Evolutionary conservation across 2,797 vertebrate genomes (phyloP).

Genomic region (Chaunax sp.): DNA sequence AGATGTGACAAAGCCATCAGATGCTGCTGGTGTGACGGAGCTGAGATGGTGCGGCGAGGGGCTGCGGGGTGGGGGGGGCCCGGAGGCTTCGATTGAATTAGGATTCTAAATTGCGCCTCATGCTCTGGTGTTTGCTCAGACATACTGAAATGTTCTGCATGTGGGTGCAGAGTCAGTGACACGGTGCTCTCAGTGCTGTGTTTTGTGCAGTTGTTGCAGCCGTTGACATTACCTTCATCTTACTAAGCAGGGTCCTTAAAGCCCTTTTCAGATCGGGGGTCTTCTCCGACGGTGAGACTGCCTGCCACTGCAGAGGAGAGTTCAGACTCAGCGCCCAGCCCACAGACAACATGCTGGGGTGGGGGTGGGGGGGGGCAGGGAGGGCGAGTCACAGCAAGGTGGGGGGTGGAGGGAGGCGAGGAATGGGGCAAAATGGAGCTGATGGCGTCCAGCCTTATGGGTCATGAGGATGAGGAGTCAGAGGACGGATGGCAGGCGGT

Average conservation of each 20-base stretch:
- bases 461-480: constrained; percentile 35
- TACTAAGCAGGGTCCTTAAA: constrained; percentile 90
- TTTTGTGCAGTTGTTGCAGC: constrained; percentile 51
- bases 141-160: constrained; percentile 1
- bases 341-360: constrained; percentile 76
- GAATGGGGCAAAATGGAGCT: constrained; percentile 51
- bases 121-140: constrained; percentile 20
- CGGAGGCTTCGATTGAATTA: neutral
- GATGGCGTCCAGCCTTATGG: constrained; percentile 43
- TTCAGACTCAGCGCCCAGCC: constrained; percentile 83
- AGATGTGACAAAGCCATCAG: constrained; percentile 37
- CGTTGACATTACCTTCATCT: constrained; percentile 87
- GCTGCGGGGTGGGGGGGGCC: constrained; percentile 6
- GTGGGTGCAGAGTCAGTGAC: constrained; percentile 35
- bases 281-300: constrained; percentile 88
- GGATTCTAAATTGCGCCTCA: constrained; percentile 19
- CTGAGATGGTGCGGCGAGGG: constrained; percentile 49
- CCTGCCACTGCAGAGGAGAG: constrained; percentile 89
- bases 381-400: constrained; percentile 39
- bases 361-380: constrained; percentile 14
- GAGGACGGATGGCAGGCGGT: constrained; percentile 21
- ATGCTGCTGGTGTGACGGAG: constrained; percentile 36
- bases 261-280: constrained; percentile 90
- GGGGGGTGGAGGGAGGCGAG: constrained; percentile 33
- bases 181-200: constrained; percentile 57